A percentile compares a stretch with the other conserved stretches of the same genome.
phyloP scores from a whole-genome alignment of 2,888 invertebrate genomes.

The Cremastinae sp. region DNA sequence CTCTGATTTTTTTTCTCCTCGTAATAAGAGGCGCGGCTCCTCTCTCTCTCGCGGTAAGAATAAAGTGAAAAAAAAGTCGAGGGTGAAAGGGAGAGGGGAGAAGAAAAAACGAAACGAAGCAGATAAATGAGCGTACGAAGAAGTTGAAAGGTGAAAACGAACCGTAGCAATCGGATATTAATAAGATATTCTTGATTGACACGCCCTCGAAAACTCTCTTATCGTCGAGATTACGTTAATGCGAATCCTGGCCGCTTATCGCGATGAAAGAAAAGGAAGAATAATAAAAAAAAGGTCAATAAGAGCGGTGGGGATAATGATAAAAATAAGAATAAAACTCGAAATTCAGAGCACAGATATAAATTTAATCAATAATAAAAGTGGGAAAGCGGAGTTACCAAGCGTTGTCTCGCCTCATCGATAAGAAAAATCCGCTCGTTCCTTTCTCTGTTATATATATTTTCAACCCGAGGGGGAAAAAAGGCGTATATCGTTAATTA shows the following conservation, averaged over 20 bases:
- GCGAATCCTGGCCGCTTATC: constrained; percentile 18
- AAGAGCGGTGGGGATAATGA: background rate
- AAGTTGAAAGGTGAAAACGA: constrained; percentile 27
- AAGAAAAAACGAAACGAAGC: constrained; percentile 31
- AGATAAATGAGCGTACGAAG: constrained; percentile 24
- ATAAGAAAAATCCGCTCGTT: too few species aligned
- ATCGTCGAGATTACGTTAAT: constrained; percentile 17
- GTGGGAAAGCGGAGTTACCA: too few species aligned
- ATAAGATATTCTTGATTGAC: constrained; percentile 69
- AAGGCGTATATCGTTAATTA: too few species aligned
- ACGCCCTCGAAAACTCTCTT: background rate
- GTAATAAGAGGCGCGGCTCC: constrained; percentile 55
- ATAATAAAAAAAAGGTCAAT: constrained; percentile 8
- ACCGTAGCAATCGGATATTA: constrained; percentile 70
- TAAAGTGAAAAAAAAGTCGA: too few species aligned
- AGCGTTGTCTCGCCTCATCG: too few species aligned
- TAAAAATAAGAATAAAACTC: constrained; percentile 3
- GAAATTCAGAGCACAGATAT: too few species aligned
- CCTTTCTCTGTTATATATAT: too few species aligned
- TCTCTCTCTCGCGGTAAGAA: too few species aligned
- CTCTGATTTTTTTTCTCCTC: constrained; percentile 20
- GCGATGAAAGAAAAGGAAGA: constrained; percentile 5
- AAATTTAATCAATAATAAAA: too few species aligned
- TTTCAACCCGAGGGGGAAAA: too few species aligned
- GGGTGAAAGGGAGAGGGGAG: constrained; percentile 52